Base-by-base conservation (phyloP, 2,113 vertebrate species). In the Hemichromis elongatus region DNA sequence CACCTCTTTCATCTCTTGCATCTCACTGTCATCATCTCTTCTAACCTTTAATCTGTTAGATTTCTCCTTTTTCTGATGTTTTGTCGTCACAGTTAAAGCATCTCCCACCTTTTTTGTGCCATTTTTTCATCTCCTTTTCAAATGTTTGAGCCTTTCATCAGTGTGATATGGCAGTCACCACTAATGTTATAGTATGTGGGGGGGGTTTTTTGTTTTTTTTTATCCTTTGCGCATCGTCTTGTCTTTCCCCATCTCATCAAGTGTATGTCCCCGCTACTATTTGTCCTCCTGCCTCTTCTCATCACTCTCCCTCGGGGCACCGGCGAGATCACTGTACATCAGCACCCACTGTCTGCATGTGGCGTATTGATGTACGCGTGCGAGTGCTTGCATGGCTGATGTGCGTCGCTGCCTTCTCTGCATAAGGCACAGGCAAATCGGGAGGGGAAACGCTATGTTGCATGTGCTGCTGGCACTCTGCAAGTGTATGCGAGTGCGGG, bases 381-480 rank as follows among this genome's bases (percentile, higher is more conserved):
- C n/a, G 13, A 78, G 86, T 16, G 55, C 78, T 86, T 16, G 14
- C 68, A 30, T 52, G 21, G 84, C 56, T 53, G 33, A 73, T 47
- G 30, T 35, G 88, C 45, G 81, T 53, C 16, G 9, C 79, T 28
- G 79, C 79, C 73, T 40, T 59, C 73, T 80, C 52, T 59, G 81
- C 19, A 2, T 81, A 75, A 54, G 81, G 79, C 79, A 77, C 26
- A 61, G 56, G 50, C 83, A 57, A 70, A 88, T 87, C 5, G 26
- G 83, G 77, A 77, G 84, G 78, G 83, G 35, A 45, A 83, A 73
- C 19, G 87, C 47, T 75, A 61, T 80, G 75, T 77, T 75, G 85
- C 66, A 63, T 88, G 80, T 82, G 90, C 89, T 92, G 88, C 89
- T 85, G 83, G 83, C 84, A 86, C 77, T 82, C 84, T 84, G 83